phyloP scores from a whole-genome alignment of 1,140 invertebrate species.

The Medauroidea extradentata region DNA sequence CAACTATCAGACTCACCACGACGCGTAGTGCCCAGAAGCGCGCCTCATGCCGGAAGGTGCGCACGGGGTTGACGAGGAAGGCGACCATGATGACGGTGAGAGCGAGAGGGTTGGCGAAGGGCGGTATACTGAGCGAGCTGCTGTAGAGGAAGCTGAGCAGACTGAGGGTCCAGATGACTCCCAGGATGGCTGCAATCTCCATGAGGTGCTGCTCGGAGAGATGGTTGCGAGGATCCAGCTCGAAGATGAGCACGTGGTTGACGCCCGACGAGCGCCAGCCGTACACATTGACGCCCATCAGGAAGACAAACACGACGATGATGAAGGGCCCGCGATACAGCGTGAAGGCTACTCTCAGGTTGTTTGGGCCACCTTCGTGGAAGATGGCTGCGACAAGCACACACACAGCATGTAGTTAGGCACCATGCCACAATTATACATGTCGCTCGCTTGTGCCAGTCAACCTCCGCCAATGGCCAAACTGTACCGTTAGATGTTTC shows the following conservation, averaged over 20 bases:
- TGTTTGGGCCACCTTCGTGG: slow-evolving; percentile 41
- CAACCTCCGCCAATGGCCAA: too few species aligned
- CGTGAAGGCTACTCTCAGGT: slow-evolving; percentile 52
- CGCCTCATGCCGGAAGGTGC: slow-evolving; percentile 73
- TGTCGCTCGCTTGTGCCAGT: too few species aligned
- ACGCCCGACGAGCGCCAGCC: slow-evolving; percentile 86
- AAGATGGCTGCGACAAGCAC: slow-evolving; percentile 40
- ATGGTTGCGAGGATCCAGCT: slow-evolving; percentile 86
- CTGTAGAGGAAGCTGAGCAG: slow-evolving; percentile 64
- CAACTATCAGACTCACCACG: slow-evolving; percentile 31
- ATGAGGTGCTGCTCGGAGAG: slow-evolving; percentile 80
- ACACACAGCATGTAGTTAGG: too few species aligned
- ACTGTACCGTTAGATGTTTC: too few species aligned
- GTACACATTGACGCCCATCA: slow-evolving; percentile 85
- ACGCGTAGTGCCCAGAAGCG: slow-evolving; percentile 54
- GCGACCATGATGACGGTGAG: slow-evolving; percentile 63
- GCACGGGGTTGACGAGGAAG: slow-evolving; percentile 77
- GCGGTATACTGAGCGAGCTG: slow-evolving; percentile 65
- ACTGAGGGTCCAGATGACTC: slow-evolving; percentile 77
- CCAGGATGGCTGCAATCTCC: slow-evolving; percentile 80
- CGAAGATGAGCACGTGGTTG: slow-evolving; percentile 92
- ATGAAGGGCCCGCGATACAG: slow-evolving; percentile 81
- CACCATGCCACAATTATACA: too few species aligned
- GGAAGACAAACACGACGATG: slow-evolving; percentile 76
- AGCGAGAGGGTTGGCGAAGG: slow-evolving; percentile 71